Percentiles rank a stretch among this genome's conserved stretches.
Evolutionary conservation across 1,140 invertebrate species (phyloP).

Genomic region (Lycorma delicatula): DNA sequence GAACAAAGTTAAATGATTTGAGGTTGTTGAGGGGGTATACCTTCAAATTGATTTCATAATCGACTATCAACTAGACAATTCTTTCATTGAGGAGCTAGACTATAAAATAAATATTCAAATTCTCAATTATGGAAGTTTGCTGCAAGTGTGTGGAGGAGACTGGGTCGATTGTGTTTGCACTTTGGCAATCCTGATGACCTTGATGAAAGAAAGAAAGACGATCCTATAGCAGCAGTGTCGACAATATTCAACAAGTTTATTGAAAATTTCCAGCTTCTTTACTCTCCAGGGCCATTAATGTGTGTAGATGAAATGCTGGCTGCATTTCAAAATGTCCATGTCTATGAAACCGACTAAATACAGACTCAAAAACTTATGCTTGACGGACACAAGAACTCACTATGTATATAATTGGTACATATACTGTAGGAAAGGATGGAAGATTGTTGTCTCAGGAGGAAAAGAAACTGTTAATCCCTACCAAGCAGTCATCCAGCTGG

Average conservation of each 20-base stretch:
- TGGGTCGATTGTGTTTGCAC: too few species aligned
- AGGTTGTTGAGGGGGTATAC: too few species aligned
- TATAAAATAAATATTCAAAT: too few species aligned
- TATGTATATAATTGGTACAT: conserved; percentile 18
- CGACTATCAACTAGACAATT: too few species aligned
- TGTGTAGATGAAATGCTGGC: conserved; percentile 39
- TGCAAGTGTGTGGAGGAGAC: too few species aligned
- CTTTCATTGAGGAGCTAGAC: too few species aligned
- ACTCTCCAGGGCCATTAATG: conserved; percentile 26
- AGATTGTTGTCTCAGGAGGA: conserved; percentile 21
- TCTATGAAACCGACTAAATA: conserved; percentile 41
- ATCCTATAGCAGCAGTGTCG: conserved; percentile 25
- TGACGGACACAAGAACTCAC: conserved; percentile 4
- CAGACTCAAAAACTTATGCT: conserved; percentile 24
- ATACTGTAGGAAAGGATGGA: conserved; percentile 15
- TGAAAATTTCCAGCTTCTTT: conserved; percentile 33
- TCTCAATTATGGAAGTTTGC: too few species aligned
- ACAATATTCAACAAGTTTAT: conserved; percentile 35
- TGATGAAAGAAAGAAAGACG: conserved; percentile 18
- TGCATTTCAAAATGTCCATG: conserved; percentile 39
- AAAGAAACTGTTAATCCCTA: conserved; percentile 25
- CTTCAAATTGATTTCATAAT: too few species aligned
- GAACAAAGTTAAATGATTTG: too few species aligned
- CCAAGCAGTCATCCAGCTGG: conserved; percentile 29
- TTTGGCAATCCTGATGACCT: conserved; percentile 34